A percentile compares a stretch with the other conserved stretches of the same genome.
phyloP scores from a whole-genome alignment of 2,888 invertebrate genomes.

The Caenorhabditis sulstoni region DNA sequence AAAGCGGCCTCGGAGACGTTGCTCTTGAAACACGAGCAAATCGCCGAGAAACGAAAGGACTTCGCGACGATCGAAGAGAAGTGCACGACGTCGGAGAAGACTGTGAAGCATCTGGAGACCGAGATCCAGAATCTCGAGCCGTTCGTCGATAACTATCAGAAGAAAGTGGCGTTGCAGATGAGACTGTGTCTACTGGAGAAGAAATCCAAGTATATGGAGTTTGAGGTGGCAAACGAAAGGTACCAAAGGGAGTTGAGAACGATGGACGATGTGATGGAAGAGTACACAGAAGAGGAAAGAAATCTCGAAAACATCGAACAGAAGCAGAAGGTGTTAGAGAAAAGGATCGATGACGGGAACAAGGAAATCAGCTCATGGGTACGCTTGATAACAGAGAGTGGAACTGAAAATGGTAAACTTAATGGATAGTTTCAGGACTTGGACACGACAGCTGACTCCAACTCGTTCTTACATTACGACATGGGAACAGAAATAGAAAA shows the following conservation, averaged over 20 bases:
- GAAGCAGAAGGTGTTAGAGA: background rate
- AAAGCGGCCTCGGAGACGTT: constrained; percentile 81
- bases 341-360: background rate
- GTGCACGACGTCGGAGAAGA: constrained; percentile 31
- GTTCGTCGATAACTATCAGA: constrained; percentile 67
- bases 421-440: too few relatives aligned
- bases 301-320: background rate
- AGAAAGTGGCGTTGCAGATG: constrained; percentile 60
- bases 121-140: constrained; percentile 61
- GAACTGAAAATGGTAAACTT: too few relatives aligned
- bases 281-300: constrained; percentile 13
- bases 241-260: constrained; percentile 17
- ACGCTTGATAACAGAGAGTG: too few relatives aligned
- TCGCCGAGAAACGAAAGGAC: constrained; percentile 60
- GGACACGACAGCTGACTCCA: too few relatives aligned
- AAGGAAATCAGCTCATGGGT: background rate
- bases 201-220: constrained; percentile 57
- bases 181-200: constrained; percentile 58
- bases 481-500: too few relatives aligned
- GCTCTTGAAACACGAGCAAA: constrained; percentile 48
- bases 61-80: constrained; percentile 48
- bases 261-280: constrained; percentile 21
- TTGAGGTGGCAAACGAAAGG: constrained; percentile 6
- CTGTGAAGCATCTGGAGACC: constrained; percentile 27
- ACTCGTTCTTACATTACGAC: too few relatives aligned